Base-by-base conservation (phyloP, 2,113 vertebrate species). In the Brienomyrus longianalis region DNA sequence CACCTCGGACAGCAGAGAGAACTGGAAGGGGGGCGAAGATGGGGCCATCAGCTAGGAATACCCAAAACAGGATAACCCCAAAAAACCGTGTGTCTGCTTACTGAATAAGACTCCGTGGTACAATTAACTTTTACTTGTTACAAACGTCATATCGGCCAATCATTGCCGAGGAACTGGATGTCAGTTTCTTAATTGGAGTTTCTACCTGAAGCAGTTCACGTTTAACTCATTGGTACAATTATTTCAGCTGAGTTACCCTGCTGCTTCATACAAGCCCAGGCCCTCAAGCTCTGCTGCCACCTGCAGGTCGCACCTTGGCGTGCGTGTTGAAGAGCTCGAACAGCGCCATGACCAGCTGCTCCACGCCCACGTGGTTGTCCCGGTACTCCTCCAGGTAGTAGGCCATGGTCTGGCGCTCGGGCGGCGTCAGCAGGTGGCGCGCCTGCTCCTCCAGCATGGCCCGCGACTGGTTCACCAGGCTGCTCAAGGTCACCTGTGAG, bases 281-380 rank as follows among this genome's bases (percentile, higher is more conserved):
- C 3, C n/a, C 23, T 13, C 4, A 27, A 31, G 85, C 15, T 27
- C 52, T 62, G 54, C 31, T 39, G 87, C 27, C 35, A n/a, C 11
- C 52, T 59, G 87, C 31, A 17, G 56, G 39, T 23, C 93, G 94
- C 92, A 98, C 98, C 98, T 99, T 99, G 87, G 98, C 97, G 0
- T 98, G 98, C 0, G 98, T 99, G 95, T 99, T 98, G 93, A 99
- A 96, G n/a, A 99, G 96, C 93, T 99, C 98, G 0, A 98, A 98
- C 90, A 99, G 94, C 0, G 98, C 98, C 97, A 98, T 97, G 92
- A 97, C 96, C 0, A 99, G 95, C 87, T 97, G 97, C 86, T 98
- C 97, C 87, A 98, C 97, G 0, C 97, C 96, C 90, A 99, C 91
- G 92, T 98, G 96, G n/a, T 96, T 96, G 0, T 97, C 94, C 77